phyloP scores from a whole-genome alignment of 2,888 invertebrate genomes.

The Silvanus unidentatus region DNA sequence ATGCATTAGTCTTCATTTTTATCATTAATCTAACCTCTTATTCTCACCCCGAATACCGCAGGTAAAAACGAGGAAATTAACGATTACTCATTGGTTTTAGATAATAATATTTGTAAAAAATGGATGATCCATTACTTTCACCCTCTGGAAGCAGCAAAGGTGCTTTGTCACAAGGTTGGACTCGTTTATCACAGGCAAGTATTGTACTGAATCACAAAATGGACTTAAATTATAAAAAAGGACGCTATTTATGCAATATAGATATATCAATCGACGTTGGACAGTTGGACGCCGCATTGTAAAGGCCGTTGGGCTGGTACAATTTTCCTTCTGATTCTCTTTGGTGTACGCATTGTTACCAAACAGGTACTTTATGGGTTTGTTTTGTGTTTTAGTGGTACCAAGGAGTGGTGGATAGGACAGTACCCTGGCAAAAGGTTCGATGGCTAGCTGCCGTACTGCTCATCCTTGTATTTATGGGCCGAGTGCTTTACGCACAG shows the following conservation, averaged over 20 bases:
- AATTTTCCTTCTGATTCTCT: conserved; percentile 61
- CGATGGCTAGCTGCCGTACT: conserved; percentile 45
- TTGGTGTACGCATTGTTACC: conserved; percentile 74
- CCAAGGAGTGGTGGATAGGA: conserved; percentile 49
- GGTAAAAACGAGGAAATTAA: no score
- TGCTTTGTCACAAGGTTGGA: conserved; percentile 61
- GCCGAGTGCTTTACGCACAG: conserved; percentile 47
- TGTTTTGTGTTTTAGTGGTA: conserved; percentile 46
- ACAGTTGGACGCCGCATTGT: conserved; percentile 79
- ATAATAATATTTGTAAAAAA: conserved; percentile 47
- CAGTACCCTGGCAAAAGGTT: conserved; percentile 45
- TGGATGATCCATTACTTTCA: conserved; percentile 61
- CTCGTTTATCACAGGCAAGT: conserved; percentile 60
- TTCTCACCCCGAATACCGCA: no score
- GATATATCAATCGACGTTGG: conserved; percentile 79
- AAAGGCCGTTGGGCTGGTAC: conserved; percentile 76
- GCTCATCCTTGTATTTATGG: conserved; percentile 43
- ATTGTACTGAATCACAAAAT: conserved; percentile 4
- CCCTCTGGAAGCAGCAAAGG: conserved; percentile 54
- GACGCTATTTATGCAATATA: conserved; percentile 29
- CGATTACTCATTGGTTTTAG: no score
- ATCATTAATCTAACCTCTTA: no score
- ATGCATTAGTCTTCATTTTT: no score
- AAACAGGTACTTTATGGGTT: conserved; percentile 60
- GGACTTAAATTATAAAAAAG: no score